These are phyloP conservation scores for Lytechinus pictus DNA, from an alignment of 35 echinoderm and acorn worm genomes.

Conservation along the genomic window DNA sequence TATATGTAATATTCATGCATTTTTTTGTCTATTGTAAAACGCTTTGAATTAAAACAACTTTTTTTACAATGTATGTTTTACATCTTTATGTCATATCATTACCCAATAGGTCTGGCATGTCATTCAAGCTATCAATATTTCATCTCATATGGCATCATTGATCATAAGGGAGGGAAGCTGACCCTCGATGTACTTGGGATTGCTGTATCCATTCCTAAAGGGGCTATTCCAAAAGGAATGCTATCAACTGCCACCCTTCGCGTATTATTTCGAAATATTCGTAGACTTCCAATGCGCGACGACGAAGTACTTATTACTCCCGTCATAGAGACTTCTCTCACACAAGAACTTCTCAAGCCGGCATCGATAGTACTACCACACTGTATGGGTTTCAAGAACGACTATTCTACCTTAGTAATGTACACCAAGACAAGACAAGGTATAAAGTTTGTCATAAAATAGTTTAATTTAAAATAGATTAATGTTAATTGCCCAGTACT, in stretches of 20 bases:
- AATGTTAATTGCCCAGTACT: too few relatives aligned
- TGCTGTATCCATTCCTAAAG: neutral
- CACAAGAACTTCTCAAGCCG: neutral
- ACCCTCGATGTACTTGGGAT: neutral
- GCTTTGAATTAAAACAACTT: too few relatives aligned
- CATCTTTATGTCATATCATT: neutral
- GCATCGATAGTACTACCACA: neutral
- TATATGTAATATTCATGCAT: too few relatives aligned
- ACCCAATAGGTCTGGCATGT: neutral
- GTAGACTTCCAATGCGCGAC: neutral
- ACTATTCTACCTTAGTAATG: neutral
- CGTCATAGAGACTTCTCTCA: neutral
- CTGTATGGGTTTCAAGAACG: neutral
- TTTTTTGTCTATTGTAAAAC: too few relatives aligned
- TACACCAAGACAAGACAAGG: neutral
- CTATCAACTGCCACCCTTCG: neutral
- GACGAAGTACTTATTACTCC: neutral
- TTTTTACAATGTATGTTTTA: too few relatives aligned
- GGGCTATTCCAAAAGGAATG: neutral
- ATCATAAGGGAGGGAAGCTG: neutral
- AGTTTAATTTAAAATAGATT: too few relatives aligned
- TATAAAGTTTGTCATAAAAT: neutral
- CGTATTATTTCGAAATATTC: neutral
- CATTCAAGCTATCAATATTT: neutral
- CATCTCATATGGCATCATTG: neutral